Conservation (phyloP, 2,113 vertebrate species). For the Paracyprichromis sp. region DNA sequence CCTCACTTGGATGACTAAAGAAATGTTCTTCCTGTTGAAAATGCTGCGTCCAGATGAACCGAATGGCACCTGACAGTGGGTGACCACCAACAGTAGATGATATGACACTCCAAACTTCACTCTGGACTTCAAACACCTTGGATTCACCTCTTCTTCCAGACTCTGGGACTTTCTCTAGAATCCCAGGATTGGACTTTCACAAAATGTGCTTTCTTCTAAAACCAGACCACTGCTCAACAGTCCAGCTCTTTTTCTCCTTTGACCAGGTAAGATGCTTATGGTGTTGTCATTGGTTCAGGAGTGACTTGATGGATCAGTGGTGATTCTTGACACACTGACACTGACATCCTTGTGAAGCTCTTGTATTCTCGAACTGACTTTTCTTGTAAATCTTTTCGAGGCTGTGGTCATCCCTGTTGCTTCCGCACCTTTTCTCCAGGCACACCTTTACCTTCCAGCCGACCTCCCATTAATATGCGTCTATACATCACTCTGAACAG, state of each 20-base stretch:
- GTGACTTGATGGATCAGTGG: fast-evolving
- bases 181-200: fast-evolving
- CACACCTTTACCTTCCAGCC: not conserved
- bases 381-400: not conserved
- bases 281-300: not conserved
- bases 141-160: not conserved
- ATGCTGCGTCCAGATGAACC: not conserved
- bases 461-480: not conserved
- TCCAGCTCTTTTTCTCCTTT: not conserved
- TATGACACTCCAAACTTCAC: fast-evolving
- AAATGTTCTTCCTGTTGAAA: not conserved
- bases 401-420: not conserved
- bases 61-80: fast-evolving
- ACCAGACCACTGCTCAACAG: not conserved
- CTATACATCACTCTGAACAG: not conserved
- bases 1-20: not conserved
- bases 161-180: fast-evolving
- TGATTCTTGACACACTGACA: fast-evolving
- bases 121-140: not conserved
- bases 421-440: fast-evolving
- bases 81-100: not conserved
- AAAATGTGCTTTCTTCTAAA: not conserved
- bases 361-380: not conserved
- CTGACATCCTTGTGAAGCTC: not conserved
- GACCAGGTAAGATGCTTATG: not conserved